These are phyloP conservation scores for Karalla daura DNA, from an alignment of 2,797 vertebrate genomes.

Conservation along the genomic window DNA sequence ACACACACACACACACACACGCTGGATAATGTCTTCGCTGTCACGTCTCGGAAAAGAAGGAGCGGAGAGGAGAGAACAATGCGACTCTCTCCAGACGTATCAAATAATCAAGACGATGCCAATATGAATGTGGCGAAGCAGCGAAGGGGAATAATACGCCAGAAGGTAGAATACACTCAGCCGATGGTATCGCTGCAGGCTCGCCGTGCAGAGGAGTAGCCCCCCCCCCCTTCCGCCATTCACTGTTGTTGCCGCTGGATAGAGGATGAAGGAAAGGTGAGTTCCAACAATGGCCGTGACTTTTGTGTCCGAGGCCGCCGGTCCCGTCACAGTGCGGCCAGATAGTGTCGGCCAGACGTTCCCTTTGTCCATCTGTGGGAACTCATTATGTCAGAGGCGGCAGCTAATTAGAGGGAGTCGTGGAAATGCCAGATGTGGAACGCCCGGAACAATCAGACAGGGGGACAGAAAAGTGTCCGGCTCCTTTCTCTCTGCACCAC, in stretches of 20 bases:
- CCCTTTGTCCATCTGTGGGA: constrained; percentile 67
- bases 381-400: constrained; percentile 67
- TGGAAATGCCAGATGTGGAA: constrained; percentile 75
- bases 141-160: background rate
- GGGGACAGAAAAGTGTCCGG: constrained; percentile 56
- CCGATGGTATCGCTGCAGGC: background rate
- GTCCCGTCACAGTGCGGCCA: constrained; percentile 36
- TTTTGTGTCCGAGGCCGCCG: no score
- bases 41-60: background rate
- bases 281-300: background rate
- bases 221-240: no score
- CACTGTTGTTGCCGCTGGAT: background rate
- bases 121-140: background rate
- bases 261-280: background rate
- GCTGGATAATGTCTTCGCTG: background rate
- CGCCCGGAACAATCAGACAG: constrained; percentile 64
- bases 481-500: no score
- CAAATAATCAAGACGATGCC: constrained; percentile 5
- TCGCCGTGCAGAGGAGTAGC: background rate
- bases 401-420: constrained; percentile 70
- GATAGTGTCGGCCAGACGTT: constrained; percentile 59
- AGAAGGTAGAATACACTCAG: background rate
- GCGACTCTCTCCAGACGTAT: background rate
- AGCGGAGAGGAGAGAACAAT: background rate
- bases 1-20: no score